These are phyloP conservation scores for Actinemys pallida DNA, from an alignment of 2,113 vertebrate genomes.

Conservation along the genomic window DNA sequence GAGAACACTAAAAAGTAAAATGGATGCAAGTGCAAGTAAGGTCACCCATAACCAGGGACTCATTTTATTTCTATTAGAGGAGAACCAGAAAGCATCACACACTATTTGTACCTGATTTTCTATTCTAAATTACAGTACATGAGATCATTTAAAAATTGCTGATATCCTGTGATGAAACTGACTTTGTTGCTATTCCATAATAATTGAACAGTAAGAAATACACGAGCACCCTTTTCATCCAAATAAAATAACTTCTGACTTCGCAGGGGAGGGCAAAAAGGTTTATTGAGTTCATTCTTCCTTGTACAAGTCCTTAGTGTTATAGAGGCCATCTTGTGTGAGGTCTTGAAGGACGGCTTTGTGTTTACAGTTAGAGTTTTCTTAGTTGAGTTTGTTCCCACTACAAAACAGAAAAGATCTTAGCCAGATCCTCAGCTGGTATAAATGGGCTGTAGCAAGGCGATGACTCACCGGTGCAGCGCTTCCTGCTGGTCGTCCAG, in stretches of 20 bases:
- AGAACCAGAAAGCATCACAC: constrained; percentile 62
- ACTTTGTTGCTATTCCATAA: constrained; percentile 61
- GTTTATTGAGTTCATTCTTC: neutral
- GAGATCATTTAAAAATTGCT: constrained; percentile 69
- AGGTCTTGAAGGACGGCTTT: neutral
- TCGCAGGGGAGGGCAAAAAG: constrained; percentile 7
- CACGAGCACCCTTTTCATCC: constrained; percentile 59
- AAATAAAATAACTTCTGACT: constrained; percentile 39
- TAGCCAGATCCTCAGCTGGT: neutral
- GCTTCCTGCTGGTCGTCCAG: no score
- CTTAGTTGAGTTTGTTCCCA: neutral
- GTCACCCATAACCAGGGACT: constrained; percentile 67
- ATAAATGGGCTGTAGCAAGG: neutral
- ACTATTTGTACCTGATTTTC: constrained; percentile 65
- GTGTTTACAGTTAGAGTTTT: neutral
- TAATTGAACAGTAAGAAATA: constrained; percentile 68
- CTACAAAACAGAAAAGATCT: neutral
- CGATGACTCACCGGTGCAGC: no score
- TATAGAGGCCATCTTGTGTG: neutral
- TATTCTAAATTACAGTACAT: constrained; percentile 68
- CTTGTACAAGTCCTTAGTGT: neutral
- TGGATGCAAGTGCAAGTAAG: constrained; percentile 60
- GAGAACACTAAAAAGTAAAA: constrained; percentile 64
- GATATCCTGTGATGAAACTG: constrained; percentile 50
- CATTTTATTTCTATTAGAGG: constrained; percentile 75